phyloP scores from a whole-genome alignment of 1,140 invertebrate species.

The Polypedilum pembai region DNA sequence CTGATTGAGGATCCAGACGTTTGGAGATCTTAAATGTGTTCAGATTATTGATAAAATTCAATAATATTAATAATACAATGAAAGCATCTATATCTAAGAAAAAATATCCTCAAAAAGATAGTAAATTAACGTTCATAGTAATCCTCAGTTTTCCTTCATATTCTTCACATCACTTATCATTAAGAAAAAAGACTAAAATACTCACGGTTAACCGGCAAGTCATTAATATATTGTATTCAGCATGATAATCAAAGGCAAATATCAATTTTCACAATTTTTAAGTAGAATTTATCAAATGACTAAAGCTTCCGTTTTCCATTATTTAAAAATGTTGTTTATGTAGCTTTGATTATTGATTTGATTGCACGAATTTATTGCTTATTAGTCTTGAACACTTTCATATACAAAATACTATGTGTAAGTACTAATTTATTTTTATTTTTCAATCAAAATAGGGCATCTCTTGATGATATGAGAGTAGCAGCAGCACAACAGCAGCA shows the following conservation, averaged over 20 bases:
- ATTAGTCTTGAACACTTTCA: neutral
- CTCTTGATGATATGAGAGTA: neutral
- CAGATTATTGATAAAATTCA: slow-evolving; percentile 58
- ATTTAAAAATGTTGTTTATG: neutral
- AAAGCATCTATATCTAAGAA: neutral
- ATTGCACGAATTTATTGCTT: neutral
- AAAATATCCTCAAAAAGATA: neutral
- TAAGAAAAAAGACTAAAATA: neutral
- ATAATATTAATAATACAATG: slow-evolving; percentile 42
- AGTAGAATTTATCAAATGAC: neutral
- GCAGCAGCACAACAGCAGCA: neutral
- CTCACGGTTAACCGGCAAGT: neutral
- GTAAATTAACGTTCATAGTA: neutral
- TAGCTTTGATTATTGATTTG: slow-evolving; percentile 12
- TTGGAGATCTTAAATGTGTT: slow-evolving; percentile 50
- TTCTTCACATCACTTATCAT: neutral
- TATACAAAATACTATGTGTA: neutral
- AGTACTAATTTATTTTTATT: neutral
- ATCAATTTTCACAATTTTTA: neutral
- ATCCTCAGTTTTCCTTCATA: neutral
- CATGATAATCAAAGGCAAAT: slow-evolving; percentile 18
- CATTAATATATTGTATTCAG: neutral
- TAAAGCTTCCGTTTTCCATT: neutral
- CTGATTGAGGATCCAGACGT: slow-evolving; percentile 83
- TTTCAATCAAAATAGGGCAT: neutral